A percentile compares a stretch with the other conserved stretches of the same genome.
phyloP scores from a whole-genome alignment of 2,113 vertebrate species.

The Serilophus lunatus region DNA sequence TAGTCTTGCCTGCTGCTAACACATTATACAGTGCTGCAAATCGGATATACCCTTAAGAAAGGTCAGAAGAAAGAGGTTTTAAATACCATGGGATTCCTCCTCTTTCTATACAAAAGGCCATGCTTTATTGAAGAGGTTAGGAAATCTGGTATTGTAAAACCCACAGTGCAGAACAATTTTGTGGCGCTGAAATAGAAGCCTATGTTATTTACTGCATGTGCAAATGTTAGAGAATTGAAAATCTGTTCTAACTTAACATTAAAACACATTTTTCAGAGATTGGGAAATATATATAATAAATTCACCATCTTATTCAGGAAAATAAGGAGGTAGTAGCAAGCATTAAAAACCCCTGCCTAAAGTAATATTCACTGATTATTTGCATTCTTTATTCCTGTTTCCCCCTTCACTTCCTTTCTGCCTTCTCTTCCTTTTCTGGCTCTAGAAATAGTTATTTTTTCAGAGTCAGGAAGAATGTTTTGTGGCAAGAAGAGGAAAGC shows the following conservation, averaged over 20 bases:
- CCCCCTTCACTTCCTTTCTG: background rate
- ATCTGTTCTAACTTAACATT: background rate
- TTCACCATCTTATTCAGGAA: background rate
- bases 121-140: slow-evolving; percentile 50
- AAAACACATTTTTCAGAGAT: slow-evolving; percentile 1
- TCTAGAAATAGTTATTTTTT: background rate
- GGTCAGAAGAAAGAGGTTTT: slow-evolving; percentile 55
- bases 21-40: slow-evolving; percentile 29
- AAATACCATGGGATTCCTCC: slow-evolving; percentile 47
- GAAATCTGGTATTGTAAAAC: slow-evolving; percentile 18
- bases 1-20: slow-evolving; percentile 32
- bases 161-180: slow-evolving; percentile 15
- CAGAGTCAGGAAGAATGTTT: background rate
- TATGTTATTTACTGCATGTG: background rate
- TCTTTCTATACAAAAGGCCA: slow-evolving; percentile 41
- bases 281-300: background rate
- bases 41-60: slow-evolving; percentile 29
- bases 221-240: slow-evolving; percentile 27
- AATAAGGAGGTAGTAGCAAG: background rate
- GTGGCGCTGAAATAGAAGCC: background rate
- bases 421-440: background rate
- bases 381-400: background rate
- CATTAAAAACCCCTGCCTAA: background rate
- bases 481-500: background rate
- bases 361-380: background rate